Conservation (phyloP, 2,797 vertebrate species). For the Morus bassanus region DNA sequence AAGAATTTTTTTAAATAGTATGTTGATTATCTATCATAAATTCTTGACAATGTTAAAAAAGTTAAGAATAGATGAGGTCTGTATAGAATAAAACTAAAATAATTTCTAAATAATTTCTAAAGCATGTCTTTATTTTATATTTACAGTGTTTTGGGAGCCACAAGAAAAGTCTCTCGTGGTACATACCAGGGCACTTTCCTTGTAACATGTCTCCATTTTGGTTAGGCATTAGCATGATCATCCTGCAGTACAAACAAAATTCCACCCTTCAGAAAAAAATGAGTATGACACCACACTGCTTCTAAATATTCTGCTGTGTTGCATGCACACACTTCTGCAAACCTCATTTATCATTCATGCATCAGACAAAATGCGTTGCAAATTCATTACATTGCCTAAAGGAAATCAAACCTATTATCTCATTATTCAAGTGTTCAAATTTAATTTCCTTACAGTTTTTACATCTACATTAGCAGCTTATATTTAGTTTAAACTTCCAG, state of each 20-base stretch:
- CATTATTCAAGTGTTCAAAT: constrained; percentile 12
- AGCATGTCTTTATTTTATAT: background rate
- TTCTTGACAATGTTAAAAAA: background rate
- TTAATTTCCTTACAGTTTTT: constrained; percentile 12
- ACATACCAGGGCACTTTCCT: background rate
- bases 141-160: background rate
- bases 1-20: background rate
- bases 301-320: background rate
- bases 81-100: background rate
- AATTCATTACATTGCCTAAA: background rate
- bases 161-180: background rate
- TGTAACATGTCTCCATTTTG: background rate
- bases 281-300: background rate
- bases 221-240: background rate
- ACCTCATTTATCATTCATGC: background rate
- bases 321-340: background rate
- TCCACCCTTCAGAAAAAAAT: background rate
- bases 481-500: constrained; percentile 19
- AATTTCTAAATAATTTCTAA: background rate
- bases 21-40: background rate
- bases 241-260: background rate
- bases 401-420: background rate
- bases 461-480: constrained; percentile 40
- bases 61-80: background rate
- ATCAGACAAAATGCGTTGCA: background rate